A percentile compares a stretch with the other conserved stretches of the same genome.
Conservation (phyloP, 2,113 vertebrate genomes). For the mouse (Mus musculus) region DNA sequence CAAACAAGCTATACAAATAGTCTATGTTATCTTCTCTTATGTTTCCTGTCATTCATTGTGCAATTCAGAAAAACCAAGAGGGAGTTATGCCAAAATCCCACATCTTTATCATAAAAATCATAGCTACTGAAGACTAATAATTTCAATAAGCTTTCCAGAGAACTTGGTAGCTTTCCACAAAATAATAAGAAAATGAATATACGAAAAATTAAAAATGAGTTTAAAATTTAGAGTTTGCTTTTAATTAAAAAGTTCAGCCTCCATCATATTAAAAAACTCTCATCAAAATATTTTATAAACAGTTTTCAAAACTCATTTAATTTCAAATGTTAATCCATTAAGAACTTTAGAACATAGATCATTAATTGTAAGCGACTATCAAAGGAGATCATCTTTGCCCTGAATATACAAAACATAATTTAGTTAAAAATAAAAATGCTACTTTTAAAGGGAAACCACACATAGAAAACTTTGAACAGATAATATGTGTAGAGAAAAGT, state of each 20-base stretch:
- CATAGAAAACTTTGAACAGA: neutral
- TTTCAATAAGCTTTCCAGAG: neutral
- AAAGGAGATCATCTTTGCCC: constrained; percentile 6
- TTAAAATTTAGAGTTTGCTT: constrained; percentile 28
- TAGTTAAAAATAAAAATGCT: constrained; percentile 57
- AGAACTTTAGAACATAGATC: constrained; percentile 30
- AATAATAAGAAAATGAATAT: constrained; percentile 38
- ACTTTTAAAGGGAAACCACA: constrained; percentile 44
- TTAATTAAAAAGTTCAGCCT: constrained; percentile 19
- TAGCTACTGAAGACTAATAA: neutral
- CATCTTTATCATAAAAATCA: neutral
- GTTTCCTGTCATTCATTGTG: neutral
- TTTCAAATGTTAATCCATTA: constrained; percentile 30
- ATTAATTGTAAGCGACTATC: constrained; percentile 45
- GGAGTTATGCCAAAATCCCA: neutral
- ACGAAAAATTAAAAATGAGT: neutral
- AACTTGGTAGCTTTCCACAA: constrained; percentile 2
- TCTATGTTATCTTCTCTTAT: neutral
- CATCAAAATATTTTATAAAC: constrained; percentile 1
- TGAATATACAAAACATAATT: constrained; percentile 51
- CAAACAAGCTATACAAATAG: neutral
- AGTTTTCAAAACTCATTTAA: constrained; percentile 49
- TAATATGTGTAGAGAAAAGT: neutral
- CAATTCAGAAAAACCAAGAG: neutral
- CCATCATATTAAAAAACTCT: constrained; percentile 15